Evolutionary conservation across 2,888 invertebrate species (phyloP).

Genomic region (Cheilosia grossa): DNA sequence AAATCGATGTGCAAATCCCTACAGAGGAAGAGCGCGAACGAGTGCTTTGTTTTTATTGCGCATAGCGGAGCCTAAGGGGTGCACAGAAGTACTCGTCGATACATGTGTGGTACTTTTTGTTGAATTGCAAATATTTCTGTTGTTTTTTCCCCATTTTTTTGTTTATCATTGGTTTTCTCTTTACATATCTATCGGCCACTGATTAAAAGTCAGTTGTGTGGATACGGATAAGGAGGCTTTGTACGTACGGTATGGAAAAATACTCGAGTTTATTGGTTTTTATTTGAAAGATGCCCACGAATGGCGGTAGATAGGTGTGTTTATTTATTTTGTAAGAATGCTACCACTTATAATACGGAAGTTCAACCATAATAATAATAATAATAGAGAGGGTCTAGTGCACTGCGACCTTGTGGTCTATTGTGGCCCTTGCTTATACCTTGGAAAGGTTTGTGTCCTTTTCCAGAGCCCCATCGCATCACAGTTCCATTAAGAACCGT

Average conservation of each 20-base stretch:
- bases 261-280: slow-evolving; percentile 8
- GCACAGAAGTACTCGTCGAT: slow-evolving; percentile 31
- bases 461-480: no score
- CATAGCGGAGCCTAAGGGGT: slow-evolving; percentile 33
- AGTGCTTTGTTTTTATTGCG: slow-evolving; percentile 56
- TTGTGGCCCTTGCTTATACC: no score
- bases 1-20: slow-evolving; percentile 73
- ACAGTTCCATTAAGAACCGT: no score
- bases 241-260: slow-evolving; percentile 1
- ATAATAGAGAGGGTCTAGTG: no score
- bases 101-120: slow-evolving; percentile 48
- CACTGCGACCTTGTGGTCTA: no score
- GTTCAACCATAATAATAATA: no score
- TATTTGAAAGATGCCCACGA: background rate
- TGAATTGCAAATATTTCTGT: slow-evolving; percentile 63
- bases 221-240: no score
- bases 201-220: slow-evolving; percentile 43
- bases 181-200: slow-evolving; percentile 21
- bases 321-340: no score
- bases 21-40: slow-evolving; percentile 35
- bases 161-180: background rate
- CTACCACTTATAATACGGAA: no score
- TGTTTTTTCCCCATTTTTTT: slow-evolving; percentile 20
- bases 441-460: no score
- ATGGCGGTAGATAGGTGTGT: no score